Conservation (phyloP, 2,888 invertebrate genomes). For the Euplagia quadripunctaria region DNA sequence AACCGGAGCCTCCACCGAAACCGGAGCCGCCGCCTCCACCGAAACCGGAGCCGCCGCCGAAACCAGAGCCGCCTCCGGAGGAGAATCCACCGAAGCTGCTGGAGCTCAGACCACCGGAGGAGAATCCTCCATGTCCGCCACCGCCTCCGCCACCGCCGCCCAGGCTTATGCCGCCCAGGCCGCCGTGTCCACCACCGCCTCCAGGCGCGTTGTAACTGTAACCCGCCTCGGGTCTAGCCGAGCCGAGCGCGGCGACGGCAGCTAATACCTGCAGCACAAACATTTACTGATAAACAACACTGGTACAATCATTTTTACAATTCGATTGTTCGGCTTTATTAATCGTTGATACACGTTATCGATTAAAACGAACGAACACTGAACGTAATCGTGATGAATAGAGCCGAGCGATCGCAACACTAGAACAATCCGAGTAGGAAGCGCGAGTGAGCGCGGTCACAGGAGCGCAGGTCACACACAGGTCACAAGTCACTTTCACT, state of each 20-base stretch:
- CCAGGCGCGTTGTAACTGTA: conserved; percentile 87
- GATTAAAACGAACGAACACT: conserved; percentile 23
- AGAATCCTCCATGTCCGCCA: conserved; percentile 59
- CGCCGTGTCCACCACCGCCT: conserved; percentile 72
- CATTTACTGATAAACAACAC: conserved; percentile 57
- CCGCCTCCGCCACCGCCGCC: conserved; percentile 52
- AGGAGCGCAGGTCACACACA: conserved; percentile 71
- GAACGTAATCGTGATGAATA: conserved; percentile 54
- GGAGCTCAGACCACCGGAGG: conserved; percentile 55
- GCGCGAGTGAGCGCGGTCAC: conserved; percentile 63
- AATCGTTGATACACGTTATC: conserved; percentile 39
- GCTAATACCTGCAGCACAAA: conserved; percentile 81
- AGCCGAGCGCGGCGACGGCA: conserved; percentile 86
- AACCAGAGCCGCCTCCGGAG: conserved; percentile 60
- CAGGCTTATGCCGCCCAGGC: conserved; percentile 71
- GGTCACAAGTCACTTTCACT: conserved; percentile 86
- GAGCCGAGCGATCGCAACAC: conserved; percentile 68
- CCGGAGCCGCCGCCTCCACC: conserved; percentile 71
- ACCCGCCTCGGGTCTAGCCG: conserved; percentile 88
- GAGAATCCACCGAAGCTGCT: conserved; percentile 52
- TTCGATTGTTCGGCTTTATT: conserved; percentile 58
- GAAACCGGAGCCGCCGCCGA: conserved; percentile 58
- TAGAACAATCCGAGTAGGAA: conserved; percentile 74
- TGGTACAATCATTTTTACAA: conserved; percentile 44
- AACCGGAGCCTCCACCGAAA: conserved; percentile 63